These are phyloP conservation scores for Pristionchus maxplancki DNA, from an alignment of 2,888 invertebrate species.

Conservation along the genomic window DNA sequence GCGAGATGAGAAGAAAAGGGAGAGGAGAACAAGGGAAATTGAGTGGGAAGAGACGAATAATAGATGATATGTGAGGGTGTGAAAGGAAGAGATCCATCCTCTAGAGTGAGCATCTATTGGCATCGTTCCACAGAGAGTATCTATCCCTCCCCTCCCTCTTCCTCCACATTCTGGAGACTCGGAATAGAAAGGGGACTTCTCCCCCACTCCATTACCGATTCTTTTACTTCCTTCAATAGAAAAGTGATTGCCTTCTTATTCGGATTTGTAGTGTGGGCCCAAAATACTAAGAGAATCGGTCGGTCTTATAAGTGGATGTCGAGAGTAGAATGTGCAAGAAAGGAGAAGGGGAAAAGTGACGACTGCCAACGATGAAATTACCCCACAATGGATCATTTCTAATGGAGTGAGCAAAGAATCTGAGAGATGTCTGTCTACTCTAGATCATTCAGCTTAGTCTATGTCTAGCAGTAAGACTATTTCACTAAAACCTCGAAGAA, in stretches of 20 bases:
- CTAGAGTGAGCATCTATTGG: constrained; percentile 32
- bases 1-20: not conserved
- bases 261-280: not conserved
- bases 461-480: not conserved
- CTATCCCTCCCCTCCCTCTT: not conserved
- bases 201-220: constrained; percentile 42
- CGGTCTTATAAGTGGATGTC: not conserved
- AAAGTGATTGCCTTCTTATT: constrained; percentile 44
- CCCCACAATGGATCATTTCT: not conserved
- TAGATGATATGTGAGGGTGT: constrained; percentile 40
- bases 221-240: constrained; percentile 45
- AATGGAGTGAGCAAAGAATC: not conserved
- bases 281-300: not conserved
- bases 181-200: constrained; percentile 39
- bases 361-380: constrained; percentile 4
- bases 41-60: constrained; percentile 26
- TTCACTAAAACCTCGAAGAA: not conserved
- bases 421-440: not conserved
- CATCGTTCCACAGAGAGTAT: constrained; percentile 42
- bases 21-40: not conserved
- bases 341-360: not conserved
- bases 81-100: not conserved
- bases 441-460: not conserved
- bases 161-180: constrained; percentile 1
- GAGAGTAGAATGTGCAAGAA: not conserved